Evolutionary conservation across 1,140 invertebrate species (phyloP), one percentile per base, ranked within the genome.

Genomic region (Macrobrachium nipponense): DNA sequence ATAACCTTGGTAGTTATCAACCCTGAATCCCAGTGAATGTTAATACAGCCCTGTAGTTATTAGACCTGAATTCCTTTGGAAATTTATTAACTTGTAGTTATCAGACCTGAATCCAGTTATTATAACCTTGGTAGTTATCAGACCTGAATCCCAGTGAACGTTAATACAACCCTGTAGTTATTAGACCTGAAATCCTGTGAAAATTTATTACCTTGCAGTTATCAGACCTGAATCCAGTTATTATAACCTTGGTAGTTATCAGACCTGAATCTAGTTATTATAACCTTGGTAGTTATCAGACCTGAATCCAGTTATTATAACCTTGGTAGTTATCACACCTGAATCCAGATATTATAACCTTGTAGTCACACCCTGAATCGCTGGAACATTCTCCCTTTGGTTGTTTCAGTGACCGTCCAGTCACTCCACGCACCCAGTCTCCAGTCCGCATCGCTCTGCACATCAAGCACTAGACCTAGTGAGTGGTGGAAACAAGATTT

Each of bases 381-480:
- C n/a, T 61, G 80, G 80, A 70, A 70, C 18, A 77, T 64, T 36
- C 27, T 80, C 80, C 51, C 73, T 80, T 87, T 51, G 78, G 60
- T 84, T 84, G 73, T 81, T 84, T 87, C 81, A 87, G 81, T 75
- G 81, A 77, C 20, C 72, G 64, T 20, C 80, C 72, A 62, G 61
- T 82, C 77, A 79, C 86, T 61, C 27, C 76, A 72, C 68, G 51
- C 87, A 80, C 62, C 61, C 80, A 76, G 83, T 78, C 82, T 61
- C 87, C 77, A n/a, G 85, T 80, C 61, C 75, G 62, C 87, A 72
- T 76, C 60, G 87, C 70, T 59, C 83, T 66, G 76, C 80, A 85
- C 78, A 43, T 70, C 76, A 73, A 75, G 81, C 87, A 78, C 80
- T 85, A 80, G 82, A 68, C 23, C 64, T 20, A 79, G 87, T 80